Base-by-base conservation (phyloP, 53 echinoderm and acorn worm genomes). In the Holothuria scabra region DNA sequence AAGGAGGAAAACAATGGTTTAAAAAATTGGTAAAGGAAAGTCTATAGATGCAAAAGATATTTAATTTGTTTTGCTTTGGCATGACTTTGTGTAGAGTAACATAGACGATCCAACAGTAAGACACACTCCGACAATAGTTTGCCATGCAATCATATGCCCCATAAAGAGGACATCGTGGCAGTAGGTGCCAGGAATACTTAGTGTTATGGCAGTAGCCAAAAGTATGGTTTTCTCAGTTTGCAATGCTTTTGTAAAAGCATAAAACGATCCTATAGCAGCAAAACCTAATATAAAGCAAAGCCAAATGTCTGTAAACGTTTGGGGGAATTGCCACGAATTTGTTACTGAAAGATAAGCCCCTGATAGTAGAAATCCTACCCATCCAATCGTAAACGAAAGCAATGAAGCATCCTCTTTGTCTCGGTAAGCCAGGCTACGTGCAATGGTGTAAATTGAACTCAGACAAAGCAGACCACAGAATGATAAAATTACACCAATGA, bases 101-200 rank as follows among this genome's bases (percentile, higher is more conserved):
- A 69, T 22, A 0, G 69, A 37, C 32, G 69, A 69, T 2, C 69
- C 69, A 4, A 69, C n/a, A 22, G 69, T 33, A 12, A 69, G 31
- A 22, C 69, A 34, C 8, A 69, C 69, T 4, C 69, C 69, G 38
- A 69, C 35, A 41, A 69, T 69, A 19, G 69, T 69, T 33, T 37
- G 31, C n/a, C 34, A n/a, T 6, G 69, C 20, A 20, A 69, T 22
- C 22, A 33, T 2, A 22, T 20, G 20, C n/a, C 69, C 69, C 9
- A n/a, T 19, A 20, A 69, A 30, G 28, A 69, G 37, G 22, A 69
- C 69, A n/a, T 69, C 69, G 21, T 69, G 38, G 16, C 14, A 13
- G 31, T 32, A 69, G 19, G 35, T 4, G 7, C 14, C 69, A 21
- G 69, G 69, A 1, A 69, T 69, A 11, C 35, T 20, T 4, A 69